Percentiles rank a stretch among this genome's conserved stretches.
These are phyloP conservation scores for Eclectus roratus DNA, from an alignment of 2,113 vertebrate genomes.

Conservation along the genomic window DNA sequence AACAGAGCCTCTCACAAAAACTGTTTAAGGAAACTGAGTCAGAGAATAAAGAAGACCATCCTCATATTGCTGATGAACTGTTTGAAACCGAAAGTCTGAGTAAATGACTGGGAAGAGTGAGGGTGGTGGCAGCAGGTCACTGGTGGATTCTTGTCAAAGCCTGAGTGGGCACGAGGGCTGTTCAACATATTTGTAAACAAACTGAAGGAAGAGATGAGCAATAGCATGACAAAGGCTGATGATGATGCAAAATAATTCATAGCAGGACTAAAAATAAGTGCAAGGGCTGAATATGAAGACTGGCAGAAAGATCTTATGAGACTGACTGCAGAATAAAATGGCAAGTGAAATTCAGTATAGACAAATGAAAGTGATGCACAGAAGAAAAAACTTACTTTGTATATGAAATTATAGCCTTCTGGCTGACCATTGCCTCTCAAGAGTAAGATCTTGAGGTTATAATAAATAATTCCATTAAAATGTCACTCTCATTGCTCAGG, in stretches of 20 bases:
- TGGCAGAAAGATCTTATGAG: background rate
- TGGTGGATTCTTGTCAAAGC: fast-evolving
- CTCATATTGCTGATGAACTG: background rate
- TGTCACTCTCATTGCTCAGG: background rate
- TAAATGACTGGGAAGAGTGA: background rate
- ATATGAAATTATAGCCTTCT: background rate
- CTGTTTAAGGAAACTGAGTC: background rate
- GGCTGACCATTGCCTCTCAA: background rate
- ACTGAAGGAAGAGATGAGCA: background rate
- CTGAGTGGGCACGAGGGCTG: background rate
- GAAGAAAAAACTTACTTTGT: background rate
- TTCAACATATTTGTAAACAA: background rate
- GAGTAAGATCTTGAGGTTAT: background rate
- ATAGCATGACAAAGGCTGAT: background rate
- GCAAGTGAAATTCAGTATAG: background rate
- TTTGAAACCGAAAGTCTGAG: background rate
- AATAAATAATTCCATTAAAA: slow-evolving; percentile 23
- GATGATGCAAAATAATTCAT: background rate
- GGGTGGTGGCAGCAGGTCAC: background rate
- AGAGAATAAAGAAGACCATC: background rate
- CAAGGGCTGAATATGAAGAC: background rate
- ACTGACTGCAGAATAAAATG: background rate
- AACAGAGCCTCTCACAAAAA: background rate
- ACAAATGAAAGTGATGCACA: background rate
- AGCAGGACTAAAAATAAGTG: background rate